Conservation (phyloP, 2,797 vertebrate genomes). For the Myiotriccus ornatus region DNA sequence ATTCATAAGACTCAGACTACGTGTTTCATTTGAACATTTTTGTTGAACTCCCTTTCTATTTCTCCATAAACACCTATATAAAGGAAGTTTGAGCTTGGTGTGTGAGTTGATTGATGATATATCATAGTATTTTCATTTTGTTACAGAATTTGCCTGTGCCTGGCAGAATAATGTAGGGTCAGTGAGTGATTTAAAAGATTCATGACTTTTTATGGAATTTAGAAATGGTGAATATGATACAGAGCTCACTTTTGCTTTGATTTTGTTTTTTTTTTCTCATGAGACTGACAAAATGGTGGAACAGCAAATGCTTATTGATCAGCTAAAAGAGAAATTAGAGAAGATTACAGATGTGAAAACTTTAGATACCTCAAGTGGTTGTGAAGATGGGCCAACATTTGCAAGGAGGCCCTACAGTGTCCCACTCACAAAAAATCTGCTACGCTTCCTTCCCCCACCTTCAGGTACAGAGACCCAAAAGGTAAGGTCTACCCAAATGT, state of each 20-base stretch:
- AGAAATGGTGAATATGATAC: background rate
- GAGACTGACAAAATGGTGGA: conserved; percentile 89
- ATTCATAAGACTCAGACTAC: background rate
- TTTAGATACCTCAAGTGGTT: conserved; percentile 13
- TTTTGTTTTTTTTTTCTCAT: conserved; percentile 43
- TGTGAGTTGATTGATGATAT: background rate
- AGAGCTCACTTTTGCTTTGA: background rate
- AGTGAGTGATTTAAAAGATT: background rate
- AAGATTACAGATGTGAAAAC: conserved; percentile 48
- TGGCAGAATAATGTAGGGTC: background rate
- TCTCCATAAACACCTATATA: background rate
- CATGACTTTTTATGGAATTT: background rate
- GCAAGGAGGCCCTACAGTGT: conserved; percentile 79
- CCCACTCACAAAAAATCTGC: conserved; percentile 70
- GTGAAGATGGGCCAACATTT: conserved; percentile 39
- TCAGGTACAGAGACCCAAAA: conserved; percentile 68
- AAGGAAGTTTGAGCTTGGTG: background rate
- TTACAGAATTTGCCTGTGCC: background rate
- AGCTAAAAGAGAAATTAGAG: conserved; percentile 76
- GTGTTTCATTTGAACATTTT: background rate
- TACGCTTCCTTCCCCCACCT: conserved; percentile 30
- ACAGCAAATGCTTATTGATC: conserved; percentile 83
- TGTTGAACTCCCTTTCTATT: background rate
- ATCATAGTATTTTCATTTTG: background rate
- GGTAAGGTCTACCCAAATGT: conserved; percentile 67